Base-by-base conservation (phyloP, 2,113 vertebrate species). In the Cnemophilus loriae region DNA sequence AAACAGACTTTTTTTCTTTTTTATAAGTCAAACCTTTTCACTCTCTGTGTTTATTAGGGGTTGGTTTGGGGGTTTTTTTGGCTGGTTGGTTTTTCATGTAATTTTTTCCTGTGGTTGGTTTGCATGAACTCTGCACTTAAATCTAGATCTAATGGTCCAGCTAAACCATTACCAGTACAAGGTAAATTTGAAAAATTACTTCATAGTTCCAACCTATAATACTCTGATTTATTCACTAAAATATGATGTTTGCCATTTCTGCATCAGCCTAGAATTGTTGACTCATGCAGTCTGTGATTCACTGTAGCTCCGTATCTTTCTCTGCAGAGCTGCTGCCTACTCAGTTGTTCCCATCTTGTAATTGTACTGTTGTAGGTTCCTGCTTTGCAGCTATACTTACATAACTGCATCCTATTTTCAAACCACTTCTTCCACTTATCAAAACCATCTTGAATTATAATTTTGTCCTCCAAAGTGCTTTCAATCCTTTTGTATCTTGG, bases 291-390 rank as follows among this genome's bases (percentile, higher is more conserved):
- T 81, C 68, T 50, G 94, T 97, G 95, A 97, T 89, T 97, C 96
- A 96, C 64, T 95, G 60, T 59, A 86, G 86, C 94, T 90, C 92
- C 3, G 0, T 89, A 77, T 95, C 95, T 95, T 78, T 89, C 90
- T 77, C 86, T 86, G 86, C 76, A 95, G 86, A 92, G 20, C 89
- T 97, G 47, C 96, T 95, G 96, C 96, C 96, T 92, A 97, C 96
- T 96, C 95, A 95, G 60, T 96, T 93, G 89, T 96, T 97, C 96
- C 91, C 94, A 68, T 95, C 96, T 95, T 97, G 64, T 89, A 96
- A 84, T 96, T 92, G 79, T 81, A 47, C 47, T 73, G 88, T 93
- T 95, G 86, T 84, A 78, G 89, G 86, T 95, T 96, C 86, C 76
- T 93, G 95, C 93, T 96, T 87, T 93, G 83, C 94, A 95, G 95